Base-by-base conservation (phyloP, 1,140 invertebrate genomes). In the Drosophila carrolli region DNA sequence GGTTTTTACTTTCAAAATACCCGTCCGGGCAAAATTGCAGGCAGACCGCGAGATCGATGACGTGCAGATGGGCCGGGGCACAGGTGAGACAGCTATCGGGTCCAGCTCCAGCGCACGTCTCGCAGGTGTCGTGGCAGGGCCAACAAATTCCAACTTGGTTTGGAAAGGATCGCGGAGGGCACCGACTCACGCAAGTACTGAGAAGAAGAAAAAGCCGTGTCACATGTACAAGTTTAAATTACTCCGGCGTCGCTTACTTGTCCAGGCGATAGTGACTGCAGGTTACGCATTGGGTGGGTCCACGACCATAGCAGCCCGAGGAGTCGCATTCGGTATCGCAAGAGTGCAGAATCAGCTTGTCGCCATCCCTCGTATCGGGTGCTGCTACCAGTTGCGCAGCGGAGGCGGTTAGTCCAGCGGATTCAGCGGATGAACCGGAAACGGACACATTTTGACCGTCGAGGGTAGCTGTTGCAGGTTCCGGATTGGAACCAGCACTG, bases 1-100 rank as follows among this genome's bases (percentile, higher is more conserved):
- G 6, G 13, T 5, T 32, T 16, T 93, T 93, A 96, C 95, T 96
- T 93, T 97, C 96, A 92, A 95, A 97, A 81, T 97, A 97, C 41
- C 96, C 96, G 81, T 97, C 96, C 0, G 96, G 96, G 86, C 97
- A 97, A 78, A 96, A 95, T 83, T 97, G 96, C 43, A 97, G 92
- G 75, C 96, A 97, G 3, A 97, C 95, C 40, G 96, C 96, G 41
- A 97, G 93, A 93, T 97, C 96, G 5, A 95, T 95, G 56, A 97
- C 84, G 84, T 96, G 93, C 14, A 97, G 93, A 91, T 97, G 95
- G 46, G 96, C 95, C 5, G 96, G 96, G 1, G 96, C 96, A 92
- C 96, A 97, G 8, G 96, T 95, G 4, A 97, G 93, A 89, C 96
- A 97, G 43, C 95, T 96, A 81, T 97, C 96, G 78, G 96, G 96